Evolutionary conservation across 2,888 invertebrate species (phyloP), one percentile per base, ranked within the genome.

Genomic region (Eumerus sabulonum): DNA sequence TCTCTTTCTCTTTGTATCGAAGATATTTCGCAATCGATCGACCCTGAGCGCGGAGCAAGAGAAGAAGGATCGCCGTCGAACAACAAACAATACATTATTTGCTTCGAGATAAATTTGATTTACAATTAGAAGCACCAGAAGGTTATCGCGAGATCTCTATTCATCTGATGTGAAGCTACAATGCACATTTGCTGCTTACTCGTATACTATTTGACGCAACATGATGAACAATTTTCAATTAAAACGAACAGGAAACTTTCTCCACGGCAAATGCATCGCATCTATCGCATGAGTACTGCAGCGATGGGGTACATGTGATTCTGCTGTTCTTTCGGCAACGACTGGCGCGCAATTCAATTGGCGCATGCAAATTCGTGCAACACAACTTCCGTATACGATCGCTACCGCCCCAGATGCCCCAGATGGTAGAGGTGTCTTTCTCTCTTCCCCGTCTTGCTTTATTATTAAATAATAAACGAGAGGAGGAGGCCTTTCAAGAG

Each of bases 41-140:
- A 74, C 67, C 73, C 67, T 63, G 47, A 57, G 57, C 62, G 27
- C 27, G 27, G 27, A 27, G 27, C 7, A 27, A 27, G 7, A 27
- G 27, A 27, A 4, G 27, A 27, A 27, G 27, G 2, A 27, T 27
- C 7, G 27, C 27, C 27, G n/a, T n/a, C n/a, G n/a, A 27, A 27
- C 27, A 27, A 27, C 27, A 27, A 27, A 27, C 27, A 27, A 27
- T 27, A 27, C 27, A 27, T 4, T n/a, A 9, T 11, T 36, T 47
- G 66, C 73, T 47, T 19, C 62, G 50, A 60, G 59, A 44, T 56
- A 44, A 62, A 53, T 77, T 67, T 59, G 74, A 79, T 74, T 74
- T 64, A 60, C 64, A 74, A 79, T 68, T 74, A 79, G 73, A 77
- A 53, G 59, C 48, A 53, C 16, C 67, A 59, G 47, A 56, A 74